These are phyloP conservation scores for Spilosoma lubricipeda DNA, from an alignment of 2,888 invertebrate genomes.

Conservation along the genomic window DNA sequence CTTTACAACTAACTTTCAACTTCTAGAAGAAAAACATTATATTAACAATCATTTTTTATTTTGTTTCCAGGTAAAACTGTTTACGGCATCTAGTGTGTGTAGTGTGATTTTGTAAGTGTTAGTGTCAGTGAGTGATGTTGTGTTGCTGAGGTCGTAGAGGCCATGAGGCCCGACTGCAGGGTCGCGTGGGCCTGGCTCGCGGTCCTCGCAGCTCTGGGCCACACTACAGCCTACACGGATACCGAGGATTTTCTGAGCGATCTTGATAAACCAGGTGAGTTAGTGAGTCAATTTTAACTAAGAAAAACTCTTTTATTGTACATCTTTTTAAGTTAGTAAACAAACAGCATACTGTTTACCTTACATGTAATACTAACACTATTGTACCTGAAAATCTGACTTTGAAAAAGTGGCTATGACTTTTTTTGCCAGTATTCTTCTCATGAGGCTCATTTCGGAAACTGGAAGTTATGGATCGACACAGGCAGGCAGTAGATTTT, in stretches of 20 bases:
- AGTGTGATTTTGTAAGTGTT: constrained; percentile 54
- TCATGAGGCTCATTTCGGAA: too few species aligned
- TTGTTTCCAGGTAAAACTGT: constrained; percentile 58
- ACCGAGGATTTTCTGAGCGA: constrained; percentile 87
- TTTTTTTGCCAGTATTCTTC: too few species aligned
- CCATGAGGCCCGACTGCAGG: constrained; percentile 53
- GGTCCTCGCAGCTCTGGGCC: constrained; percentile 77
- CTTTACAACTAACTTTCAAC: background rate
- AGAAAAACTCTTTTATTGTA: background rate
- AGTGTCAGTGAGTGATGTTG: constrained; percentile 64
- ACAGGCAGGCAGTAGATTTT: too few species aligned
- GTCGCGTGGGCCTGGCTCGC: constrained; percentile 81
- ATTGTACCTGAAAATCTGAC: too few species aligned
- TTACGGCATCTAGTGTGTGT: constrained; percentile 46
- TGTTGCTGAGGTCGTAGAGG: constrained; percentile 45
- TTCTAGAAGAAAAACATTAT: background rate
- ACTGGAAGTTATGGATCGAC: too few species aligned
- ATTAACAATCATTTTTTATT: constrained; percentile 33
- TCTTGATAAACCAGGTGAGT: constrained; percentile 87
- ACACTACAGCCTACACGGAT: constrained; percentile 82
- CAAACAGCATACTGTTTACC: too few species aligned
- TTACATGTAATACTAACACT: too few species aligned
- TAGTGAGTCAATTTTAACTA: background rate
- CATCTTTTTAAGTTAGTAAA: too few species aligned
- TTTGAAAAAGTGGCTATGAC: too few species aligned